Evolutionary conservation across 2,888 invertebrate genomes (phyloP).

Genomic region (Actias luna): DNA sequence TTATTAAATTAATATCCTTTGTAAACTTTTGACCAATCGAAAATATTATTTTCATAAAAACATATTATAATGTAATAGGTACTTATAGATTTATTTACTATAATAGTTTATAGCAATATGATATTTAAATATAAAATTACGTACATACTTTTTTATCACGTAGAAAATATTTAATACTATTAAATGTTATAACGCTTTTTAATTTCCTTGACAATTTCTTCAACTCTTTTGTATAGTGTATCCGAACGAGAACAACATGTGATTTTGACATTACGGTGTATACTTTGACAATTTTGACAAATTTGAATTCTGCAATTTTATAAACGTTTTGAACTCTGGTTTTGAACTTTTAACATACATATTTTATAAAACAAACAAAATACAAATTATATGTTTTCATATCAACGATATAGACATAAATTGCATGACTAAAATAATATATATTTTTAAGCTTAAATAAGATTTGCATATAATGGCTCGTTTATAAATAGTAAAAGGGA

Average conservation of each 20-base stretch:
- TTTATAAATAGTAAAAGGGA: not conserved
- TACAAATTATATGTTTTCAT: not conserved
- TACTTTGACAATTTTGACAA: not conserved
- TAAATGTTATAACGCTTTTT: not conserved
- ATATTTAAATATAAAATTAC: too few relatives aligned
- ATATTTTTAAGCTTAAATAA: not conserved
- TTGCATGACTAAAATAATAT: not conserved
- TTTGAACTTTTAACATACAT: not conserved
- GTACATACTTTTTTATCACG: not conserved
- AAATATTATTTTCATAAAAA: too few relatives aligned
- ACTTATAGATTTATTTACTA: too few relatives aligned
- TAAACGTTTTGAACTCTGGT: not conserved
- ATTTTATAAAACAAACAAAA: not conserved
- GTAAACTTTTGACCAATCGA: too few relatives aligned
- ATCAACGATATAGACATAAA: not conserved
- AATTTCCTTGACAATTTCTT: not conserved
- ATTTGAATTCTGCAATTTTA: not conserved
- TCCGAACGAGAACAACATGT: slow-evolving; percentile 22
- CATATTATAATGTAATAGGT: too few relatives aligned
- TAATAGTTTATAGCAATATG: too few relatives aligned
- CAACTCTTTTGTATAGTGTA: not conserved
- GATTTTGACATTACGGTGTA: slow-evolving; percentile 21
- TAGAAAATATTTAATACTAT: not conserved
- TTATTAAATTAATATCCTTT: too few relatives aligned
- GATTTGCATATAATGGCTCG: not conserved